Evolutionary conservation across 2,797 vertebrate genomes (phyloP).

Genomic region (Loris lydekkerianus): DNA sequence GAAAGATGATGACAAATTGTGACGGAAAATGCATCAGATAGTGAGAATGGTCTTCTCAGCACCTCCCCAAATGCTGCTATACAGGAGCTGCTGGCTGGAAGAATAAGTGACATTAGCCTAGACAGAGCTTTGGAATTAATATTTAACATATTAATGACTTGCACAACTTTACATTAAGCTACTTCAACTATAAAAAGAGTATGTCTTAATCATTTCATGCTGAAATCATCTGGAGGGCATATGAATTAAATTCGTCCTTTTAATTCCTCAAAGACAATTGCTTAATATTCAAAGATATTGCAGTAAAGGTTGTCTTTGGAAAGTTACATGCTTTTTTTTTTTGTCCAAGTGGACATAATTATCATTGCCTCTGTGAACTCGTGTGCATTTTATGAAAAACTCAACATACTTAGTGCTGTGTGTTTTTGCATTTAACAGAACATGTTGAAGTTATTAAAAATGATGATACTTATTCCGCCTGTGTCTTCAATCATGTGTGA

Average conservation of each 20-base stretch:
- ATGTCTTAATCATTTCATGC: background rate
- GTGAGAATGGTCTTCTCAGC: background rate
- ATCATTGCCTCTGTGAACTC: background rate
- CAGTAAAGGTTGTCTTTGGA: background rate
- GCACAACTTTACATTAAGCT: background rate
- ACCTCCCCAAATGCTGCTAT: background rate
- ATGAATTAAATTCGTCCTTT: background rate
- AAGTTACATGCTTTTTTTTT: background rate
- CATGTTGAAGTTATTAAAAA: conserved; percentile 85
- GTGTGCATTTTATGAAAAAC: background rate
- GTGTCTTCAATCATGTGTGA: conserved; percentile 82
- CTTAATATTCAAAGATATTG: background rate
- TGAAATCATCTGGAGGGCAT: background rate
- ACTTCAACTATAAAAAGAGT: background rate
- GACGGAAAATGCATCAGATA: background rate
- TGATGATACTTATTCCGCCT: conserved; percentile 83
- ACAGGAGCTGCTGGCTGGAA: background rate
- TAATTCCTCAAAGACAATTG: background rate
- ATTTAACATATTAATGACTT: background rate
- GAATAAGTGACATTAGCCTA: background rate
- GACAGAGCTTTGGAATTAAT: background rate
- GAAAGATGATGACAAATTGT: background rate
- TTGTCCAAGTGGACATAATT: background rate
- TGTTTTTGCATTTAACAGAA: conserved; percentile 71
- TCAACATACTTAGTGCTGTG: background rate